phyloP scores from a whole-genome alignment of 2,113 vertebrate species.

The Leucopsar rothschildi region DNA sequence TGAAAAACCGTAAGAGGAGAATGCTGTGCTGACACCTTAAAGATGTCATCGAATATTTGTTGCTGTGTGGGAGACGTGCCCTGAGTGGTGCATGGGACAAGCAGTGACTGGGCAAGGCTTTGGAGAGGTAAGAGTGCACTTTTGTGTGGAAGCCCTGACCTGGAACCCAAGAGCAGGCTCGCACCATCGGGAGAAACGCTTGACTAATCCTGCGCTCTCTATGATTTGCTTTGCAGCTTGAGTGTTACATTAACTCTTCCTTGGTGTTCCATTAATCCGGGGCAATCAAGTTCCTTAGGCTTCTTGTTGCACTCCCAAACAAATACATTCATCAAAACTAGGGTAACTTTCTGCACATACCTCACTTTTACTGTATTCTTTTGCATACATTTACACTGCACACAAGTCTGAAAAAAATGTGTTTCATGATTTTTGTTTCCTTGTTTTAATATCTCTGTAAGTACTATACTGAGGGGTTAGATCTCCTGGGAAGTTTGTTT shows the following conservation, averaged over 20 bases:
- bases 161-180: conserved; percentile 25
- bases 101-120: neutral
- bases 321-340: neutral
- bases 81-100: neutral
- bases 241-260: neutral
- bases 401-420: neutral
- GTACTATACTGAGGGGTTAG: neutral
- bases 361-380: neutral
- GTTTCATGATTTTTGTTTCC: neutral
- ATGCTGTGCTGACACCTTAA: neutral
- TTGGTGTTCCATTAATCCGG: neutral
- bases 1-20: neutral
- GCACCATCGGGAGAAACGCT: neutral
- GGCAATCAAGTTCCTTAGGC: neutral
- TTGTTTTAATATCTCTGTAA: neutral
- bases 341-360: neutral
- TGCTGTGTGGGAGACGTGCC: neutral
- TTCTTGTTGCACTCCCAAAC: neutral
- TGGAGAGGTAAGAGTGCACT: neutral
- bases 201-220: neutral
- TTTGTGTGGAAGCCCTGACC: conserved; percentile 47
- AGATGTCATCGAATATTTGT: rapidly evolving
- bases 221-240: neutral
- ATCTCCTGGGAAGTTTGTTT: neutral
- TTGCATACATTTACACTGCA: neutral